Evolutionary conservation across 2,888 invertebrate genomes (phyloP), one percentile per base, ranked within the genome.

Genomic region (Mythimna albipuncta): DNA sequence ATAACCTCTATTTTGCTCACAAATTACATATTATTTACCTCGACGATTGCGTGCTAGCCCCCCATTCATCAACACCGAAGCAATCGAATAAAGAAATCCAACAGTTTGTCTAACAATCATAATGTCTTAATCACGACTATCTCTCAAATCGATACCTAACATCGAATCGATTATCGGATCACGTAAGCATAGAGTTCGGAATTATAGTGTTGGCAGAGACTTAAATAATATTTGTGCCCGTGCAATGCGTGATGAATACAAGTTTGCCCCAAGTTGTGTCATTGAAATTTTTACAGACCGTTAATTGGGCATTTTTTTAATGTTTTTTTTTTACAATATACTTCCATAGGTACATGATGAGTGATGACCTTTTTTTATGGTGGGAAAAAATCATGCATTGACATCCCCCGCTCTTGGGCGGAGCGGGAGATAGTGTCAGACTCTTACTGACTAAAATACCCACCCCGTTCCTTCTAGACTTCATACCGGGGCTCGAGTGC

Each of bases 161-260:
- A 54, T 50, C 66, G 59, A 78, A 69, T 72, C 73, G 73, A 73
- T 82, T 69, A 73, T 82, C 54, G 73, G 82, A 82, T 78, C 73
- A 52, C 61, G 63, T 59, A 11, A 41, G 7, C 6, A 21, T 11
- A 41, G 21, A 13, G 13, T 13, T 13, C 6, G 21, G 41, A 41
- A 41, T 13, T 41, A 11, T 2, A 5, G 3, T 26, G 26, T 16
- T 10, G 59, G n/a, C 11, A 38, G n/a, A 4, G 26, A 26, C 6
- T 26, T 6, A 19, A 47, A 7, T 52, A 19, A 3, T 6, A 52
- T 52, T 52, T n/a, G n/a, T 52, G 2, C 9, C 50, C 2, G 9
- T 52, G 3, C 9, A n/a, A 52, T 47, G 5, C 16, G 47, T 47
- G 47, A 16, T 4, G 16, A 6, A 47, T 6, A 47, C 47, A 47